Conservation (phyloP, 2,888 invertebrate genomes). For the Pharmacophagus antenor region DNA sequence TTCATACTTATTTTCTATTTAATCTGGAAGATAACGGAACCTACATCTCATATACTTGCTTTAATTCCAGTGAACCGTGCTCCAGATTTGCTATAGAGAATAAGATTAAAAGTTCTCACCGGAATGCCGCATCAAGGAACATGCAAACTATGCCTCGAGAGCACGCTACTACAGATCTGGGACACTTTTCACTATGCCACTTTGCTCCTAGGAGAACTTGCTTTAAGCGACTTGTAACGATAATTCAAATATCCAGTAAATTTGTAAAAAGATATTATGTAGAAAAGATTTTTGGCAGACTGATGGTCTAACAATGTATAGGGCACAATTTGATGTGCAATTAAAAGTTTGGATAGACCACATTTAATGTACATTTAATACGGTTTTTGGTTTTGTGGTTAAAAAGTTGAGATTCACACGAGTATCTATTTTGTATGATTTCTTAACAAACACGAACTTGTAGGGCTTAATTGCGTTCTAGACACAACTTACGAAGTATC, state of each 20-base stretch:
- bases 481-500: no score
- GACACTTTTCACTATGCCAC: constrained; percentile 27
- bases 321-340: no score
- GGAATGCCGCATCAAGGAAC: constrained; percentile 23
- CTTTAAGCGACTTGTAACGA: constrained; percentile 23
- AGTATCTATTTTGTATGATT: no score
- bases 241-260: constrained; percentile 18
- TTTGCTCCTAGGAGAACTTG: constrained; percentile 6
- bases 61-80: constrained; percentile 18
- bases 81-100: constrained; percentile 24
- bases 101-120: constrained; percentile 31
- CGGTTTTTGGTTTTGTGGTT: background rate
- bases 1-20: background rate
- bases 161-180: constrained; percentile 26
- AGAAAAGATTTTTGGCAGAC: no score
- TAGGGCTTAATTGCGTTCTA: background rate
- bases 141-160: constrained; percentile 27
- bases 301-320: no score
- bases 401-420: no score
- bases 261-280: no score
- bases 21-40: background rate
- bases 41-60: constrained; percentile 6
- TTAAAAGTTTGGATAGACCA: background rate
- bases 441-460: background rate
- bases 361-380: no score